A percentile compares a stretch with the other conserved stretches of the same genome.
phyloP scores from a whole-genome alignment of 2,888 invertebrate species.

The Bembecia ichneumoniformis region DNA sequence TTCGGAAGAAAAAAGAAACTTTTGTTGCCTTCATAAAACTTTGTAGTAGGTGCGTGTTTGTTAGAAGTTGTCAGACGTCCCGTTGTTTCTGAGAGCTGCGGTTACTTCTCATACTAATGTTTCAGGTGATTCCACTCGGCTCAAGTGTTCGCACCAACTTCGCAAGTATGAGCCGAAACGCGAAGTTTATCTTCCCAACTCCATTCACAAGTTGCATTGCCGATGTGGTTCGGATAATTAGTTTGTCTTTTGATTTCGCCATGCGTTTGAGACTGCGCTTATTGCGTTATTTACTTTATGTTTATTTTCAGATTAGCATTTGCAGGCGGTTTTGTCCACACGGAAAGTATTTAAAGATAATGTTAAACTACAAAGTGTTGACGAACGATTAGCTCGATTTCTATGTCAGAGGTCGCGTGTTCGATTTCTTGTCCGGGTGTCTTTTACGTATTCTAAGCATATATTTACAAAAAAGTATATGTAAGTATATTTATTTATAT shows the following conservation, averaged over 20 bases:
- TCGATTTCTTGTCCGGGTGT: too few species aligned
- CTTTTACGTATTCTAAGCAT: too few species aligned
- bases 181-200: constrained; percentile 42
- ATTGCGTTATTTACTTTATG: constrained; percentile 1
- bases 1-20: too few species aligned
- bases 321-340: too few species aligned
- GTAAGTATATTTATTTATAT: too few species aligned
- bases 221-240: constrained; percentile 45
- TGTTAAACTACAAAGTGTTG: too few species aligned
- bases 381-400: too few species aligned
- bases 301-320: too few species aligned
- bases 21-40: not conserved
- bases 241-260: constrained; percentile 49
- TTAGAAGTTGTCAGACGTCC: constrained; percentile 36
- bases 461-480: too few species aligned
- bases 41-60: constrained; percentile 22
- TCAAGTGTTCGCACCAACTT: constrained; percentile 37
- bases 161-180: constrained; percentile 43
- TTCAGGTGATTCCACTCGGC: constrained; percentile 44
- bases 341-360: too few species aligned
- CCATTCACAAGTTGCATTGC: constrained; percentile 44
- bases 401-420: too few species aligned
- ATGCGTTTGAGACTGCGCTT: constrained; percentile 32
- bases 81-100: constrained; percentile 39
- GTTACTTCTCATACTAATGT: constrained; percentile 8